Evolutionary conservation across 1,140 invertebrate species (phyloP).

Genomic region (Pseudomyrmex dendroicus): DNA sequence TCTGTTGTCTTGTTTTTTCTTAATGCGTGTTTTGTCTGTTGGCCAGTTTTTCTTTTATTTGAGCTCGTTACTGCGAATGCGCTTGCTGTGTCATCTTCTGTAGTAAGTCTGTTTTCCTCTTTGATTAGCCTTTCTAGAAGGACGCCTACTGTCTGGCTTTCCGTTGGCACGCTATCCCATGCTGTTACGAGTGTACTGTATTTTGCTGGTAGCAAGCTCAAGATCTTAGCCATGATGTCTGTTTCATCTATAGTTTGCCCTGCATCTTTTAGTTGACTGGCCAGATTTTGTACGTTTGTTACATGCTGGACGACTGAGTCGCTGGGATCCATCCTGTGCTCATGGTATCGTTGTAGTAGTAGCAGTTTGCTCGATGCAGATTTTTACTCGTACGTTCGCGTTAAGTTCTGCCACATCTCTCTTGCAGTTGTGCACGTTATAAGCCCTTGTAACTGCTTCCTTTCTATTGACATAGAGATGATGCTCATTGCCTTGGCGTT

Average conservation of each 20-base stretch:
- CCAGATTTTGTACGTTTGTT: slow-evolving; percentile 14
- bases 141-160: not conserved
- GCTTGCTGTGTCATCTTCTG: not conserved
- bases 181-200: not conserved
- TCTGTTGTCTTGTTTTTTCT: not conserved
- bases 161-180: not conserved
- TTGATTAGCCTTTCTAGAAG: not conserved
- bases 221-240: slow-evolving; percentile 10
- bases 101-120: not conserved
- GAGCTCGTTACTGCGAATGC: not conserved
- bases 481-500: not conserved
- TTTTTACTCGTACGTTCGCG: not conserved
- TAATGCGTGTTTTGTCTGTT: not conserved
- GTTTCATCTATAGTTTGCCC: not conserved
- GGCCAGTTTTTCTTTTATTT: not conserved
- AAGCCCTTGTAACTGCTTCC: not conserved
- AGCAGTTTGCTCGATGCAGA: slow-evolving; percentile 4
- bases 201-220: not conserved
- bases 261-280: not conserved
- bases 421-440: not conserved
- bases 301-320: slow-evolving; percentile 6
- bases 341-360: not conserved
- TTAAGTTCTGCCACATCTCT: not conserved
- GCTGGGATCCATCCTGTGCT: not conserved
- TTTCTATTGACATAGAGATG: not conserved